These are phyloP conservation scores for Calameuta pallipes DNA, from an alignment of 2,888 invertebrate species.

Conservation along the genomic window DNA sequence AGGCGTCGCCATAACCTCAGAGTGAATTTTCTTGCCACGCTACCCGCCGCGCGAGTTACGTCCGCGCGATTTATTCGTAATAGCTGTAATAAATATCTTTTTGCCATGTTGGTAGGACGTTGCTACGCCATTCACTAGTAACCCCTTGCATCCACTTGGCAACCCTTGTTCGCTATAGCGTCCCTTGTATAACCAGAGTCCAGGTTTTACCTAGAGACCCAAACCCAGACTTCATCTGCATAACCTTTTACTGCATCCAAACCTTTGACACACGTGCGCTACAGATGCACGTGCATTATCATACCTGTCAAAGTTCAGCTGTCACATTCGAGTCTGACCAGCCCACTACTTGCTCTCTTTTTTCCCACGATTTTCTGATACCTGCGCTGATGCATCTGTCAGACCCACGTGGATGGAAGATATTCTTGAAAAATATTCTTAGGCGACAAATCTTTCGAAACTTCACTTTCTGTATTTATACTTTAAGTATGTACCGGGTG, in stretches of 20 bases:
- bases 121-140: neutral
- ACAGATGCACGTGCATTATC: neutral
- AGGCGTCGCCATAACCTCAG: neutral
- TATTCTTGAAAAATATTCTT: neutral
- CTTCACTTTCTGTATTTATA: neutral
- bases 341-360: neutral
- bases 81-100: neutral
- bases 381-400: neutral
- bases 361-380: neutral
- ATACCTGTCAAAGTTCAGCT: neutral
- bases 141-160: neutral
- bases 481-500: neutral
- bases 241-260: neutral
- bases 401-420: neutral
- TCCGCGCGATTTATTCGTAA: neutral
- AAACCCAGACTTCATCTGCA: neutral
- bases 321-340: neutral
- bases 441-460: neutral
- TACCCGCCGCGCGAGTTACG: neutral
- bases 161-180: neutral
- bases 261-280: neutral
- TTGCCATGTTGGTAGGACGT: neutral
- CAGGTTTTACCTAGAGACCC: neutral
- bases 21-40: neutral
- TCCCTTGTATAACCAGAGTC: neutral